These are phyloP conservation scores for Thalassoma bifasciatum DNA, from an alignment of 2,113 vertebrate species.

Conservation along the genomic window DNA sequence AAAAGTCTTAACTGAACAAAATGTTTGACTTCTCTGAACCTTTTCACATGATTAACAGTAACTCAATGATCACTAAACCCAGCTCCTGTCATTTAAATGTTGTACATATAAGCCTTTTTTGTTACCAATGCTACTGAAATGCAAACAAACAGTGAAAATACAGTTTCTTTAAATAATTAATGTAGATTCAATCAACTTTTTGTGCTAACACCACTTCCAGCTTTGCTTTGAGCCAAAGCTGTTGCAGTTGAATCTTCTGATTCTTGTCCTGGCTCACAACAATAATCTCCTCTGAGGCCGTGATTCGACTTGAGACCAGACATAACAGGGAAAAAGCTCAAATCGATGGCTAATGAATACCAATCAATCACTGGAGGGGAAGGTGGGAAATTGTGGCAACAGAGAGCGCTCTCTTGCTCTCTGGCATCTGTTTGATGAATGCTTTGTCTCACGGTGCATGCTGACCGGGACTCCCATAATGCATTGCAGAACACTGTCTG, in stretches of 20 bases:
- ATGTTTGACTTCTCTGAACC: background rate
- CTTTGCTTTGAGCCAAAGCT: slow-evolving; percentile 15
- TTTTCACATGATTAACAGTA: no score
- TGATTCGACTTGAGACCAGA: slow-evolving; percentile 60
- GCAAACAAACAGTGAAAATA: background rate
- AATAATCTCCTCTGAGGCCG: slow-evolving; percentile 64
- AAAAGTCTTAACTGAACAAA: background rate
- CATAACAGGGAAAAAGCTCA: slow-evolving; percentile 63
- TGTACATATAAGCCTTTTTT: background rate
- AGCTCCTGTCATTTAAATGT: background rate
- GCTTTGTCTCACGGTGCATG: slow-evolving; percentile 51
- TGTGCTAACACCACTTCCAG: slow-evolving; percentile 14
- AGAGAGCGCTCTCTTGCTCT: slow-evolving; percentile 53
- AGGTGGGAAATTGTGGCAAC: slow-evolving; percentile 58
- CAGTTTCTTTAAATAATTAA: slow-evolving; percentile 20
- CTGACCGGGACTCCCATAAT: slow-evolving; percentile 69
- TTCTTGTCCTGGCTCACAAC: slow-evolving; percentile 40
- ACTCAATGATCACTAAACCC: background rate
- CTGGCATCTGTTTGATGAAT: slow-evolving; percentile 79
- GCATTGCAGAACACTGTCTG: slow-evolving; percentile 73
- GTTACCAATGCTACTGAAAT: background rate
- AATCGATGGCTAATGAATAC: slow-evolving; percentile 77
- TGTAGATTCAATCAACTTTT: slow-evolving; percentile 14
- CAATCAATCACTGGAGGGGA: slow-evolving; percentile 68
- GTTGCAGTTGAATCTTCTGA: slow-evolving; percentile 22